Base-by-base conservation (phyloP, 2,113 vertebrate genomes). In the Centropus unirufus region DNA sequence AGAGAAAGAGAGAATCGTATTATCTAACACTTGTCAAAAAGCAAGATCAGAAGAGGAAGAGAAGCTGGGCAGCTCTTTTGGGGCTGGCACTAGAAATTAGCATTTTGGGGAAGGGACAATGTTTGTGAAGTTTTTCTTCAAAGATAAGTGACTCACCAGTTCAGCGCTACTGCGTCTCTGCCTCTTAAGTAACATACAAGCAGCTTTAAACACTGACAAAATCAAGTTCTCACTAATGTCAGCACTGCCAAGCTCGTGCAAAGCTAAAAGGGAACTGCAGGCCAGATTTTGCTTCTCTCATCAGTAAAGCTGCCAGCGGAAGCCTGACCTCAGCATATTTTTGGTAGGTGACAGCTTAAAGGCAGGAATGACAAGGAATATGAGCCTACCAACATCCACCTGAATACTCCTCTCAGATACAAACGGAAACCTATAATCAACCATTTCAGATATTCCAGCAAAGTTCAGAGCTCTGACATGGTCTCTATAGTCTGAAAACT, bases 221-320 rank as follows among this genome's bases (percentile, higher is more conserved):
- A 95, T 80, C 79, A 95, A 92, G 34, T 92, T 97, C 97, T 95
- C 84, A 84, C 76, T 58, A 18, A 91, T 89, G 90, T 97, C 96
- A 97, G 95, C 90, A 84, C 86, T 97, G 84, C 49, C 69, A 58
- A 95, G 57, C 52, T 84, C 3, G 6, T 66, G 76, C 40, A 92
- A 75, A 80, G 66, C 79, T 95, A 79, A 92, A 86, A 95, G 46
- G 75, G 81, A 96, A 92, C 80, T 74, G 84, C 40, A 46, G 64
- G 70, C 24, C 30, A 67, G 55, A 79, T 87, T 80, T 89, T 79
- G 17, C 59, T 93, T 97, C 79, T 79, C 30, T 30, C n/a, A 91
- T 55, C 30, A 90, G 72, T 47, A 55, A 90, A 83, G 69, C 79
- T 62, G 70, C 76, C 67, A 85, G 66, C 75, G 88, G 91, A 89